Conservation (phyloP, 1,140 invertebrate genomes). For the Trachymyrmex septentrionalis region DNA sequence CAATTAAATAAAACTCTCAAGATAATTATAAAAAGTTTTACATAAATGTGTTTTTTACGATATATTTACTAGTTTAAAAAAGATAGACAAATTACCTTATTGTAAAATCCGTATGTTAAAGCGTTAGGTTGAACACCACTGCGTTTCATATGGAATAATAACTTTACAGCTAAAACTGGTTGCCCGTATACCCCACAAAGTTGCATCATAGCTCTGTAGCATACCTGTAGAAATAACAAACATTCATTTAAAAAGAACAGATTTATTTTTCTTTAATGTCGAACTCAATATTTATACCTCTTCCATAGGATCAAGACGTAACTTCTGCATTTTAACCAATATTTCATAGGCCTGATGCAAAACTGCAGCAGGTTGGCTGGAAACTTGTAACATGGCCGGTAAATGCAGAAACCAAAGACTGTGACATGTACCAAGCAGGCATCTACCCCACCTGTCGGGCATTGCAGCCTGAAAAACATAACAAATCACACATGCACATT, state of each 20-base stretch:
- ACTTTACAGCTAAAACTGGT: constrained; percentile 97
- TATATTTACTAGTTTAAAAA: constrained; percentile 23
- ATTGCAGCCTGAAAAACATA: constrained; percentile 80
- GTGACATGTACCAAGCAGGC: constrained; percentile 94
- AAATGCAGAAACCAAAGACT: constrained; percentile 99
- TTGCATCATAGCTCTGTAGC: constrained; percentile 99
- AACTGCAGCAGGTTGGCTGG: constrained; percentile 91
- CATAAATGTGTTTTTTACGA: constrained; percentile 2
- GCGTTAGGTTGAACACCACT: constrained; percentile 98
- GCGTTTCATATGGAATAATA: constrained; percentile 98
- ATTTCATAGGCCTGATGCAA: constrained; percentile 95
- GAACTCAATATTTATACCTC: constrained; percentile 88
- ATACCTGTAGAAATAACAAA: constrained; percentile 89
- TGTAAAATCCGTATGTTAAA: constrained; percentile 96
- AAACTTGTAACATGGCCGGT: constrained; percentile 86
- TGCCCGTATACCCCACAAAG: constrained; percentile 97
- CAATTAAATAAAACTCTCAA: background rate
- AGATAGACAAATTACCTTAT: constrained; percentile 79
- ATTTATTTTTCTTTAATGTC: background rate
- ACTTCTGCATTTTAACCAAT: constrained; percentile 93
- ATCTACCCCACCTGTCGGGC: constrained; percentile 97
- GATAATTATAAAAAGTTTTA: constrained; percentile 11
- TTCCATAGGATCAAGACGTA: constrained; percentile 93
- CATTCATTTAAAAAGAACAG: constrained; percentile 17
- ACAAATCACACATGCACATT: background rate